phyloP scores from a whole-genome alignment of 2,888 invertebrate genomes.

The Clistopyga incitator region DNA sequence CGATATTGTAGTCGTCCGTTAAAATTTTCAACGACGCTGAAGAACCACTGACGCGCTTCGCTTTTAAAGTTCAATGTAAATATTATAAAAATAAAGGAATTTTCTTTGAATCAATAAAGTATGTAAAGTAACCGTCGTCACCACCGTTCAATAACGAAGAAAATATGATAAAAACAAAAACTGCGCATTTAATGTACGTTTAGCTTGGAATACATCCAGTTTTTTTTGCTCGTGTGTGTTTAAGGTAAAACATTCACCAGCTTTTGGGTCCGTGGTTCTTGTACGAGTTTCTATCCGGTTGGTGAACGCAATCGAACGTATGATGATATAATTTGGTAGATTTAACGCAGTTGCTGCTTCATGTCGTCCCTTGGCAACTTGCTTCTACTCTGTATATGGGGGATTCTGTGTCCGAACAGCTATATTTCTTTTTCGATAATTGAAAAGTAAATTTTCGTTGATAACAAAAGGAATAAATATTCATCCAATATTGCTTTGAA shows the following conservation, averaged over 20 bases:
- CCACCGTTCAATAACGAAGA: neutral
- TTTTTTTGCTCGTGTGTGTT: neutral
- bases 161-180: neutral
- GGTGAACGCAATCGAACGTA: conserved; percentile 17
- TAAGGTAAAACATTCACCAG: neutral
- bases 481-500: too few species aligned
- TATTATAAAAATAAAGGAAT: neutral
- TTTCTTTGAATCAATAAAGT: neutral
- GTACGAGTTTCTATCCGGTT: neutral
- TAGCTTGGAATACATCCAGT: neutral
- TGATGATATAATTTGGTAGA: conserved; percentile 34
- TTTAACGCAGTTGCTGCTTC: conserved; percentile 20
- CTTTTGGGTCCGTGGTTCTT: neutral
- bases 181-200: neutral
- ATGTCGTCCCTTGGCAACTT: conserved; percentile 1
- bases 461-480: too few species aligned
- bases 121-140: neutral
- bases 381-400: conserved; percentile 4
- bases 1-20: too few species aligned
- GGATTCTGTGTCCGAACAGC: too few species aligned
- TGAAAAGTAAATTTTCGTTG: too few species aligned
- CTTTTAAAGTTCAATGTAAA: neutral
- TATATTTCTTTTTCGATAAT: too few species aligned
- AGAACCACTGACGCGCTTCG: too few species aligned
- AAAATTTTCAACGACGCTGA: too few species aligned